Conservation (phyloP, 2,888 invertebrate genomes). For the Drosophila vallismaia region DNA sequence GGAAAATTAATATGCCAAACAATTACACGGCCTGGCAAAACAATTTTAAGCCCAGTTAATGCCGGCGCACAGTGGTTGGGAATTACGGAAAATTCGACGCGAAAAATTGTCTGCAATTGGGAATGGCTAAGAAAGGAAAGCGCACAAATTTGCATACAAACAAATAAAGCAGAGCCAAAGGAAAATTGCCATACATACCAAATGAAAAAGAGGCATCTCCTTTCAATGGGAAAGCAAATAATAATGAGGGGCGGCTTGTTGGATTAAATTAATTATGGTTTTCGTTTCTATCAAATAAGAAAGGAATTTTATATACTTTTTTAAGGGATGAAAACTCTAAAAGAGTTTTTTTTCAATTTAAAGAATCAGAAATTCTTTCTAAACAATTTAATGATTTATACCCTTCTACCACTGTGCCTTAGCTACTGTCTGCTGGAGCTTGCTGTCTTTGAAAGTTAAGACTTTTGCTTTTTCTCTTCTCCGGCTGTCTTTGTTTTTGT, state of each 20-base stretch:
- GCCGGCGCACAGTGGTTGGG: conserved; percentile 61
- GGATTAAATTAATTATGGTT: background rate
- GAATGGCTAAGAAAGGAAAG: conserved; percentile 20
- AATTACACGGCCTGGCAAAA: conserved; percentile 71
- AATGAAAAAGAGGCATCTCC: conserved; percentile 14
- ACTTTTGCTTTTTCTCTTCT: conserved; percentile 57
- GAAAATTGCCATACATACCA: conserved; percentile 21
- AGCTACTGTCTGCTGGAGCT: conserved; percentile 53
- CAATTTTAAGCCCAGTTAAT: conserved; percentile 75
- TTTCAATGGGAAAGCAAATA: conserved; percentile 8
- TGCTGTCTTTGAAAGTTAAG: conserved; percentile 61
- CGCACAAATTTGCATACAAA: conserved; percentile 29
- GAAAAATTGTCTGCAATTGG: conserved; percentile 16
- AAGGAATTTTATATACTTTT: too few species aligned
- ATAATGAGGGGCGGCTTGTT: conserved; percentile 1
- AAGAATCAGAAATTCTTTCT: too few species aligned
- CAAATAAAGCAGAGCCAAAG: conserved; percentile 25
- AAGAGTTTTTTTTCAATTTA: too few species aligned
- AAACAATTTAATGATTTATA: too few species aligned
- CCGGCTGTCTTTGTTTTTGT: conserved; percentile 35
- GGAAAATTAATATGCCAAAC: conserved; percentile 72
- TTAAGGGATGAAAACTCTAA: too few species aligned
- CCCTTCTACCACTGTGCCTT: conserved; percentile 48
- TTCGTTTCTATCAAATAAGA: too few species aligned
- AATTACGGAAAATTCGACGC: conserved; percentile 15